These are phyloP conservation scores for Thalassarche chlororhynchos DNA, from an alignment of 2,113 vertebrate genomes.

Conservation along the genomic window DNA sequence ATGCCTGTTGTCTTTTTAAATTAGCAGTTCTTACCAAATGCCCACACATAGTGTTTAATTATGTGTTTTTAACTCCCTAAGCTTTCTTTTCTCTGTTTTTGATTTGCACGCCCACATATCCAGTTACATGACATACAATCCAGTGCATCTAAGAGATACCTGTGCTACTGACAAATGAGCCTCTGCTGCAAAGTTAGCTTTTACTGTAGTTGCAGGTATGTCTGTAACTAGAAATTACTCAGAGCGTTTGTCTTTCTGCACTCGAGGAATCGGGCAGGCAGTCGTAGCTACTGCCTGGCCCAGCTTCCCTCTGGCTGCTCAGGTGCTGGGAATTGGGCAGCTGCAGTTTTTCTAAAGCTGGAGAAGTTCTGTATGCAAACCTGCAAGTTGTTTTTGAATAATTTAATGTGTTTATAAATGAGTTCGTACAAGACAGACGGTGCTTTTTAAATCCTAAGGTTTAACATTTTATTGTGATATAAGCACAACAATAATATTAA, in stretches of 20 bases:
- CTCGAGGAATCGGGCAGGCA: background rate
- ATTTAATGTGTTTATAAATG: background rate
- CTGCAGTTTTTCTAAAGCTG: background rate
- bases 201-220: background rate
- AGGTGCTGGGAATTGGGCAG: background rate
- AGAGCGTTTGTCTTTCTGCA: accelerated
- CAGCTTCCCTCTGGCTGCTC: background rate
- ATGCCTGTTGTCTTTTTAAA: background rate
- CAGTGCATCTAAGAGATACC: background rate
- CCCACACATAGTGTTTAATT: background rate
- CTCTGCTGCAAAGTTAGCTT: background rate
- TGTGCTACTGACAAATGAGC: background rate
- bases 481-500: background rate
- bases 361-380: background rate
- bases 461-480: background rate
- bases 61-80: background rate
- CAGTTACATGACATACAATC: background rate
- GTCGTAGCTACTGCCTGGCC: background rate
- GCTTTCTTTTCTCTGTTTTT: background rate
- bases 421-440: background rate
- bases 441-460: background rate
- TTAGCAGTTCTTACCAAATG: background rate
- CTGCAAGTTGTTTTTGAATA: background rate
- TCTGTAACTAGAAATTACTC: background rate
- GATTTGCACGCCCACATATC: accelerated